Conservation (phyloP, 2,888 invertebrate genomes). For the Myopa tessellatipennis region DNA sequence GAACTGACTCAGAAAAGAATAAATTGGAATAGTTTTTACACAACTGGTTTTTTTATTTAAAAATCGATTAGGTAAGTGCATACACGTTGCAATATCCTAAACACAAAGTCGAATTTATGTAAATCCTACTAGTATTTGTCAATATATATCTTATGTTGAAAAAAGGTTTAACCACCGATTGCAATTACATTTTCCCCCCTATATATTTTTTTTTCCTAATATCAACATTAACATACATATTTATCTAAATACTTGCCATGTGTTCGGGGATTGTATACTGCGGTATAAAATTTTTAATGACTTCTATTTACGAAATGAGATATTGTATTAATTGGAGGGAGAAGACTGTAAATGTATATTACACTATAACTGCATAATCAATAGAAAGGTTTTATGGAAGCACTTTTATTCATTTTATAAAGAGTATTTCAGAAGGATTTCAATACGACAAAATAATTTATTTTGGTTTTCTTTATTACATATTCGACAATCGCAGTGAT, state of each 20-base stretch:
- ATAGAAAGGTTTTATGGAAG: constrained; percentile 33
- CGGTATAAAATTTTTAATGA: too few species aligned
- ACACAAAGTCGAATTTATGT: constrained; percentile 10
- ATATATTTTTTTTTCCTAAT: too few species aligned
- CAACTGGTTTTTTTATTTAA: constrained; percentile 29
- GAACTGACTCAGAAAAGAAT: background rate
- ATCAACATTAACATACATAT: too few species aligned
- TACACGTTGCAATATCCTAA: constrained; percentile 28
- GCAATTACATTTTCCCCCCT: too few species aligned
- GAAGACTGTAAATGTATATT: too few species aligned
- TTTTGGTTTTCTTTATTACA: background rate
- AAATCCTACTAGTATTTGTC: too few species aligned
- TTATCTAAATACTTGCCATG: too few species aligned
- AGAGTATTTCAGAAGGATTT: constrained; percentile 8
- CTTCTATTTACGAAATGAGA: too few species aligned
- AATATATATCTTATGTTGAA: too few species aligned
- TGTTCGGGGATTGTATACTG: too few species aligned
- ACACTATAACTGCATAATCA: constrained; percentile 15
- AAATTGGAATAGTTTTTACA: constrained; percentile 13
- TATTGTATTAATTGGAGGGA: too few species aligned
- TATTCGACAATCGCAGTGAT: constrained; percentile 9
- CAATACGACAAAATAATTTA: background rate
- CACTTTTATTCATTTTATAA: constrained; percentile 26
- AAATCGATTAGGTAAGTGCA: constrained; percentile 27
- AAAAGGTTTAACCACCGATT: too few species aligned